Evolutionary conservation across 2,797 vertebrate species (phyloP).

Genomic region (Peromyscus aztecus): DNA sequence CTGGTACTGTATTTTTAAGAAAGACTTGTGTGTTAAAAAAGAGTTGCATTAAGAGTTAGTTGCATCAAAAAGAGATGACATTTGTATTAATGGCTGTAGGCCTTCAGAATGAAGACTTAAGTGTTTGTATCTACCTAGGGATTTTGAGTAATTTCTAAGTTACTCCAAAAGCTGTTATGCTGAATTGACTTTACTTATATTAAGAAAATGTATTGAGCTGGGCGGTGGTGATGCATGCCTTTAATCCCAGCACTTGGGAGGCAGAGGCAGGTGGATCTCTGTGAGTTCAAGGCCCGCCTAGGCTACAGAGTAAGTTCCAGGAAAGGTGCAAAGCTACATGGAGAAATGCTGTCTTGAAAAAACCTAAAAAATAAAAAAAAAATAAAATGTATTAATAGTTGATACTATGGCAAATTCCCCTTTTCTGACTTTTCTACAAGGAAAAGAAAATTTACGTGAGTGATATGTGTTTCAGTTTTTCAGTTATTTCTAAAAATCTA

Average conservation of each 20-base stretch:
- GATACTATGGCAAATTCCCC: not conserved
- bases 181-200: constrained; percentile 31
- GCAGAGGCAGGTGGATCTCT: no score
- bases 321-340: no score
- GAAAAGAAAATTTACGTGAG: constrained; percentile 38
- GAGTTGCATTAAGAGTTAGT: not conserved
- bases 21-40: not conserved
- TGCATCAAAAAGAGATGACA: not conserved
- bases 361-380: not conserved
- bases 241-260: no score
- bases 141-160: constrained; percentile 6
- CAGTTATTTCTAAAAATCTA: constrained; percentile 24
- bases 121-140: not conserved
- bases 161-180: not conserved
- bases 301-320: no score
- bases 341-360: no score
- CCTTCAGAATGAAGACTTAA: not conserved
- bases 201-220: not conserved
- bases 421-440: constrained; percentile 1
- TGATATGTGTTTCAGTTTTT: not conserved
- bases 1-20: not conserved
- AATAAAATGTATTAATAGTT: not conserved
- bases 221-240: no score
- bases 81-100: not conserved
- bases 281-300: no score